Evolutionary conservation across 1,140 invertebrate genomes (phyloP).

Genomic region (Varroa destructor): DNA sequence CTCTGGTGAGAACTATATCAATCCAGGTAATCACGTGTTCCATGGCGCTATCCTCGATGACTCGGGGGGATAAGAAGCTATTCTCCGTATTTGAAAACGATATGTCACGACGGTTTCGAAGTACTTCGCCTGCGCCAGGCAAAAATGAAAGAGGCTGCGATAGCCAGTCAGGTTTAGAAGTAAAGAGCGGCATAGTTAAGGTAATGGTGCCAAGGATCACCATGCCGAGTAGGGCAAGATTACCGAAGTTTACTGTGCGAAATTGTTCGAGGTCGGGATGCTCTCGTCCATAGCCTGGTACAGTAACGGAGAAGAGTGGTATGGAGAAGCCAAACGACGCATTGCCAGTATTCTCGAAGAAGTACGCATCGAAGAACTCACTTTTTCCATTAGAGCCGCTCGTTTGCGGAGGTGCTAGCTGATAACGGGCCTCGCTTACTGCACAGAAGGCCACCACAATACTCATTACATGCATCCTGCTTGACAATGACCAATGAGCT

Average conservation of each 20-base stretch:
- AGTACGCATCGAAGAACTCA: constrained; percentile 14
- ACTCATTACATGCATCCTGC: no score
- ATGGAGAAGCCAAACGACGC: constrained; percentile 32
- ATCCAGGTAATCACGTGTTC: no score
- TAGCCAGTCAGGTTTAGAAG: neutral
- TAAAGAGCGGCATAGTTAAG: neutral
- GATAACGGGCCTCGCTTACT: neutral
- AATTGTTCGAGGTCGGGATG: neutral
- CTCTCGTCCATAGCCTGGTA: constrained; percentile 31
- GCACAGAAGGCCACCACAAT: no score
- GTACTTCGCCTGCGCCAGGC: no score
- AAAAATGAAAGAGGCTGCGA: no score
- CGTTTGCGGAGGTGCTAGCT: neutral
- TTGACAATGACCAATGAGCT: no score
- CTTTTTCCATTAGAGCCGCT: neutral
- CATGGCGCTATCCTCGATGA: no score
- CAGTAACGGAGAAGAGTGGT: constrained; percentile 31
- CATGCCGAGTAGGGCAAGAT: constrained; percentile 28
- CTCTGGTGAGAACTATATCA: no score
- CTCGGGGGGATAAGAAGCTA: no score
- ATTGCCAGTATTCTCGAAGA: constrained; percentile 28
- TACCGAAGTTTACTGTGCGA: constrained; percentile 30
- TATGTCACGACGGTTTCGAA: no score
- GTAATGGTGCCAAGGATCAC: constrained; percentile 2
- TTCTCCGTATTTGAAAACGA: no score